Conservation (phyloP, 1,140 invertebrate genomes). For the Episyrphus balteatus region DNA sequence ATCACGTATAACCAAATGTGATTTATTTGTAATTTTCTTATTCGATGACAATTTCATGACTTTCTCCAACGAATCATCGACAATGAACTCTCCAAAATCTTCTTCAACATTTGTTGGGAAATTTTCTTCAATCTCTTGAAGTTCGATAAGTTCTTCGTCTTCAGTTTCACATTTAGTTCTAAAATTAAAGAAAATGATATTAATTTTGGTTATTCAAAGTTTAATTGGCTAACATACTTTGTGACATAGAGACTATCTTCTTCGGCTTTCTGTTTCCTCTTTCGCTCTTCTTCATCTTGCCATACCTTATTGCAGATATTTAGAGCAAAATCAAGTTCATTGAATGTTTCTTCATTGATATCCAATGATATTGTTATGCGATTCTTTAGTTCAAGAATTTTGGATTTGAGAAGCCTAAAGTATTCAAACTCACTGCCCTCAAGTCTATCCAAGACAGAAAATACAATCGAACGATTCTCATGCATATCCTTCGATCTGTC, state of each 20-base stretch:
- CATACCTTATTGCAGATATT: constrained; percentile 51
- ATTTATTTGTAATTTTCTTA: constrained; percentile 14
- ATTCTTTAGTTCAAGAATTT: constrained; percentile 50
- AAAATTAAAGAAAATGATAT: too few species aligned
- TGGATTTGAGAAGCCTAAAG: constrained; percentile 48
- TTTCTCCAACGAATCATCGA: constrained; percentile 32
- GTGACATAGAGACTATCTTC: constrained; percentile 73
- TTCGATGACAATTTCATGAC: constrained; percentile 22
- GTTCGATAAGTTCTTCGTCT: constrained; percentile 63
- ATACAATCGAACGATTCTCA: constrained; percentile 11
- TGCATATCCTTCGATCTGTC: background rate
- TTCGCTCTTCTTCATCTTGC: constrained; percentile 60
- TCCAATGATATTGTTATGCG: constrained; percentile 12
- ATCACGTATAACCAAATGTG: constrained; percentile 17
- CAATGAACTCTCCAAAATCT: constrained; percentile 55
- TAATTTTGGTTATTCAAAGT: too few species aligned
- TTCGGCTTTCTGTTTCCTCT: constrained; percentile 54
- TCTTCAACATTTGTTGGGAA: constrained; percentile 66
- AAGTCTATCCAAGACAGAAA: constrained; percentile 17
- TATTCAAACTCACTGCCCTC: constrained; percentile 24
- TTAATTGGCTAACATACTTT: constrained; percentile 38
- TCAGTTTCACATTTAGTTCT: constrained; percentile 44
- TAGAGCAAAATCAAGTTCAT: constrained; percentile 39
- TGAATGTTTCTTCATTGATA: constrained; percentile 40
- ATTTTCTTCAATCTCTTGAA: constrained; percentile 55